phyloP scores from a whole-genome alignment of 2,113 vertebrate genomes.

The Addax nasomaculatus region DNA sequence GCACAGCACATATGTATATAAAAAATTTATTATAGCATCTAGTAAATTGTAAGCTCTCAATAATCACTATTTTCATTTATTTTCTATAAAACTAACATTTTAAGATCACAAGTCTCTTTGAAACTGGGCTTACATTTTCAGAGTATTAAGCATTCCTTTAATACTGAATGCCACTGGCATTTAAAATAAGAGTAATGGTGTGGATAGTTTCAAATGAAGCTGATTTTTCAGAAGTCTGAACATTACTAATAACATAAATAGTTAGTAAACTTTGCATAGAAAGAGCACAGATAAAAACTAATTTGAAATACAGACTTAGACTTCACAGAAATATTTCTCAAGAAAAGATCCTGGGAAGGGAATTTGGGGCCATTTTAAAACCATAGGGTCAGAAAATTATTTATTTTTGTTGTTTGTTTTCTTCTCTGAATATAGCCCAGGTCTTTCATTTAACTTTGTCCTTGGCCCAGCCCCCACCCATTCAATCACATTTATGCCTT shows the following conservation, averaged over 20 bases:
- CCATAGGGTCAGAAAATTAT: background rate
- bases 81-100: background rate
- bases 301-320: background rate
- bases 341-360: background rate
- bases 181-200: background rate
- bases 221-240: background rate
- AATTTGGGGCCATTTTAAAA: background rate
- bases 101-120: background rate
- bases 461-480: background rate
- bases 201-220: background rate
- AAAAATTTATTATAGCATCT: background rate
- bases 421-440: background rate
- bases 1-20: background rate
- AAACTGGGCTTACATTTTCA: background rate
- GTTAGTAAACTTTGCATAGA: fast-evolving
- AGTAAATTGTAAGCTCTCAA: background rate
- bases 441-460: background rate
- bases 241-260: background rate
- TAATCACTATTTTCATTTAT: background rate
- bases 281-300: background rate
- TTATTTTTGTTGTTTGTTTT: background rate
- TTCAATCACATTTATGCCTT: background rate
- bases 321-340: background rate
- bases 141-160: background rate
- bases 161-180: background rate